Evolutionary conservation across 2,113 vertebrate species (phyloP).

Genomic region (Myotis brandtii): DNA sequence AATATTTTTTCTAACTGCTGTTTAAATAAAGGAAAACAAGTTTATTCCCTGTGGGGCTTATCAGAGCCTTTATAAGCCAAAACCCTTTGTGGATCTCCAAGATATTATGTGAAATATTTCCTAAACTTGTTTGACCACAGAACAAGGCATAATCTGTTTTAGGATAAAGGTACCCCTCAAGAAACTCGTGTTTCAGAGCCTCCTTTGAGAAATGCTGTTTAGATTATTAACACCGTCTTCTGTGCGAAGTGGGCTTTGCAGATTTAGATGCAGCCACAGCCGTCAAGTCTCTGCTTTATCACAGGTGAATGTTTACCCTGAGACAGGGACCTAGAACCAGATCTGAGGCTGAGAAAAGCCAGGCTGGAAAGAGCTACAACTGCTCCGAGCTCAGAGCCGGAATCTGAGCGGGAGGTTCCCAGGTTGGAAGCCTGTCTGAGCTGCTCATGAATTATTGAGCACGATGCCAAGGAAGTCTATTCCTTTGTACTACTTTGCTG

Average conservation of each 20-base stretch:
- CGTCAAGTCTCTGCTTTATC: background rate
- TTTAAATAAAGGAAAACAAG: slow-evolving; percentile 45
- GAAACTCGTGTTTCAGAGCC: background rate
- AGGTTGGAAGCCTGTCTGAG: background rate
- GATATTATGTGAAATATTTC: background rate
- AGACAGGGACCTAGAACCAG: background rate
- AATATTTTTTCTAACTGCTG: background rate
- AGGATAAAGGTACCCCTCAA: background rate
- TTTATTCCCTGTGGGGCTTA: background rate
- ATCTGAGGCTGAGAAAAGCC: background rate
- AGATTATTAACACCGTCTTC: slow-evolving; percentile 39
- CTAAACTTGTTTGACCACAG: slow-evolving; percentile 23
- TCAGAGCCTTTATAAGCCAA: background rate
- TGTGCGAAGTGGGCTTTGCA: background rate
- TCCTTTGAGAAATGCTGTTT: slow-evolving; percentile 35
- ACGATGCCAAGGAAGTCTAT: background rate
- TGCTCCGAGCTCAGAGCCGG: background rate
- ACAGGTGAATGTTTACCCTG: background rate
- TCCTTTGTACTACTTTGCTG: slow-evolving; percentile 4
- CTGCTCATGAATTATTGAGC: slow-evolving; percentile 68
- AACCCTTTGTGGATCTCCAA: background rate
- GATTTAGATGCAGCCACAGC: background rate
- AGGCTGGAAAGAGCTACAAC: background rate
- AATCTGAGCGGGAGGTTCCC: slow-evolving; percentile 7
- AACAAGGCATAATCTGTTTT: background rate